These are phyloP conservation scores for Thripadectes ignobilis DNA, from an alignment of 2,797 vertebrate genomes.

Conservation along the genomic window DNA sequence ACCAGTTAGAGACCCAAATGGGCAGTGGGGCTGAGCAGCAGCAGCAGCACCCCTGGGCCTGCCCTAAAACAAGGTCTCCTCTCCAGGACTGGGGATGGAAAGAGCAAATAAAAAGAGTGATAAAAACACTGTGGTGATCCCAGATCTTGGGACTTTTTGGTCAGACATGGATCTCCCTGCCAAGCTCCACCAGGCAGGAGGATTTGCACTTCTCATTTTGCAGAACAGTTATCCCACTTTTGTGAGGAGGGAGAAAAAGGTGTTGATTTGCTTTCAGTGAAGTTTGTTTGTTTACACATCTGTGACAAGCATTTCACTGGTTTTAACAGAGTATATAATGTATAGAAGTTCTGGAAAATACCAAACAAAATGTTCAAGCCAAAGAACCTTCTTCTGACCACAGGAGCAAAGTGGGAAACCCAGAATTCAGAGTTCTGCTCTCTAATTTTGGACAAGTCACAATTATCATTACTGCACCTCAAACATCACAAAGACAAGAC, in stretches of 20 bases:
- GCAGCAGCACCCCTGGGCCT: background rate
- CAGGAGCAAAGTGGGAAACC: background rate
- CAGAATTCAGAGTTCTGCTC: background rate
- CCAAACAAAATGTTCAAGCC: too few species aligned
- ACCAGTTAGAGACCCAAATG: constrained; percentile 48
- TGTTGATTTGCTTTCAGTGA: background rate
- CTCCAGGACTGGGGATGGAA: background rate
- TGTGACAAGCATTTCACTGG: background rate
- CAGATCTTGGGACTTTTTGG: background rate
- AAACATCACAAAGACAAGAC: background rate
- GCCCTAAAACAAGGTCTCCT: background rate
- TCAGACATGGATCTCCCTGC: background rate
- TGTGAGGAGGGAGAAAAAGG: background rate
- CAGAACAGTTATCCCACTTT: background rate
- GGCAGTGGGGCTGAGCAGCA: background rate
- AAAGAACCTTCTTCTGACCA: background rate
- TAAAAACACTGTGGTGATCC: fast-evolving
- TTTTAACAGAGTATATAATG: background rate
- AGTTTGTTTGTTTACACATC: background rate
- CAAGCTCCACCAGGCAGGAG: background rate
- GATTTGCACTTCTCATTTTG: background rate
- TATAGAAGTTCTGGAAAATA: background rate
- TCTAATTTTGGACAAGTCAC: background rate
- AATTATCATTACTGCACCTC: background rate
- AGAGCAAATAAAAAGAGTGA: background rate